phyloP scores from a whole-genome alignment of 1,140 invertebrate species.

The Myzus persicae region DNA sequence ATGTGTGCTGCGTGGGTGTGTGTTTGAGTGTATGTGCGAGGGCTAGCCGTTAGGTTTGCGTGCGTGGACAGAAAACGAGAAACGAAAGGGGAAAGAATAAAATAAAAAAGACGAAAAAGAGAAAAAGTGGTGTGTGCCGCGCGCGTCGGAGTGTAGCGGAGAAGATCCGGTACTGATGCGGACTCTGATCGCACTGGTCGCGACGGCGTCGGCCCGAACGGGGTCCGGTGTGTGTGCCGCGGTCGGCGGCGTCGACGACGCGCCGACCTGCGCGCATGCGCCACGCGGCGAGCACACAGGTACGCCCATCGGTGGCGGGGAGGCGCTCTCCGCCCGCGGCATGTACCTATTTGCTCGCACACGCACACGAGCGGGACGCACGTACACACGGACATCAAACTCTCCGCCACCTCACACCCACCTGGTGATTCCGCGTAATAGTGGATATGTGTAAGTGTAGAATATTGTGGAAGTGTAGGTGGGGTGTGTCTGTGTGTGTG shows the following conservation, averaged over 20 bases:
- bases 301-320: slow-evolving; percentile 43
- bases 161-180: slow-evolving; percentile 57
- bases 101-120: slow-evolving; percentile 32
- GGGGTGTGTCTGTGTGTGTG: not conserved
- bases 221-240: not conserved
- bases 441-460: not conserved
- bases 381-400: not conserved
- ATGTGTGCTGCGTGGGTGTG: not conserved
- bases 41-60: not conserved
- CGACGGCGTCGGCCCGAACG: slow-evolving; percentile 21
- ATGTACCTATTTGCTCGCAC: not conserved
- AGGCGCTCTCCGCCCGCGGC: slow-evolving; percentile 61
- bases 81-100: not conserved
- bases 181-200: slow-evolving; percentile 53
- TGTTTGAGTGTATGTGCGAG: not conserved
- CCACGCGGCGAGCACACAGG: slow-evolving; percentile 27
- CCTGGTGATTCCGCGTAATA: slow-evolving; percentile 47
- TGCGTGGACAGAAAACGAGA: slow-evolving; percentile 30
- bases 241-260: slow-evolving; percentile 18
- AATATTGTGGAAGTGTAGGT: not conserved
- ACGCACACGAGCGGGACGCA: not conserved
- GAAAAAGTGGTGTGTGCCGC: slow-evolving; percentile 37
- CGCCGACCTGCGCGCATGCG: slow-evolving; percentile 41
- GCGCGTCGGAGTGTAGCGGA: slow-evolving; percentile 32
- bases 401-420: slow-evolving; percentile 32